Evolutionary conservation across 2,888 invertebrate species (phyloP), one percentile per base, ranked within the genome.

Genomic region (Meiosimyza decipiens): DNA sequence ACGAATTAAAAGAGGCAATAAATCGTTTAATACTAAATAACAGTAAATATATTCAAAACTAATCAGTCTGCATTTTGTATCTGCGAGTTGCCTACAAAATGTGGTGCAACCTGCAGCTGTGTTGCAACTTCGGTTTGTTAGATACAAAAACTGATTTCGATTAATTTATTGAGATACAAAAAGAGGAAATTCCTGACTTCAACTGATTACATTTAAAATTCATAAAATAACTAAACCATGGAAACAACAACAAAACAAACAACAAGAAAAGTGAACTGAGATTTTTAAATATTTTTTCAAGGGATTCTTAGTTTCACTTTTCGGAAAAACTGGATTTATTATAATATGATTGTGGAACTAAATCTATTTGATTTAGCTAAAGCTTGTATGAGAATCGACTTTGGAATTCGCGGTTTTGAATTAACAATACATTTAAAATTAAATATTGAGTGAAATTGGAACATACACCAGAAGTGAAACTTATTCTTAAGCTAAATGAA

Each of bases 141-240:
- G 12, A 13, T 13, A 57, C 16, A 28, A 47, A 71, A 63, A 16
- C 33, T 28, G 55, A 18, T 40, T 49, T 47, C 54, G 54, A 63
- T 64, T 69, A 60, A 68, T 68, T 68, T 59, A 54, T 62, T 59
- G 63, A 47, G 62, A 50, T 70, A 62, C 62, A 70, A 50, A 60
- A 28, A 28, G 28, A 13, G n/a, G 13, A 50, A 50, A 18, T 69
- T 51, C 68, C 18, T 51, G 65, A 59, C 60, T 33, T 40, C 16
- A 68, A 64, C 59, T 64, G 69, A 73, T 66, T 71, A 47, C 71
- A 73, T 63, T 69, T 49, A 64, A 69, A 59, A 69, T 69, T 64
- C 59, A 73, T 67, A 40, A 18, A 57, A 16, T n/a, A 52, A 13
- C 40, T 6, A 57, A 22, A 11, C n/a, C 55, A 49, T 3, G 13